Evolutionary conservation across 2,888 invertebrate genomes (phyloP), one percentile per base, ranked within the genome.

Genomic region (Cynaeus angustus): DNA sequence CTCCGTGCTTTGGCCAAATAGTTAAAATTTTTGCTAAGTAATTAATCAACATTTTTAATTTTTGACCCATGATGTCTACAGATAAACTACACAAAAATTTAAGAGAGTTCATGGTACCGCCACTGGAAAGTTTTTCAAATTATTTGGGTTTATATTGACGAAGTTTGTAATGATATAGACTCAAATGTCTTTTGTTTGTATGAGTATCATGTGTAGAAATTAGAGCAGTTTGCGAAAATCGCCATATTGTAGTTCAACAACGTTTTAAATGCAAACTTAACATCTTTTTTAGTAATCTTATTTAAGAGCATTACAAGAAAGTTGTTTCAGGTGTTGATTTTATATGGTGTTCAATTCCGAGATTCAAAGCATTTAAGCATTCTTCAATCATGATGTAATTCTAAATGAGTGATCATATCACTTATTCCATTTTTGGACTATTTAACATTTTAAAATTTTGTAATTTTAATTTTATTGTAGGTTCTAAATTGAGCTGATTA

Each of bases 371-470:
- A 8, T 52, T 2, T 30, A 52, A 37, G 14, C 10, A n/a, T 6
- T 41, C 21, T 14, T 43, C 56, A 8, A 56, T 6, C 3, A 56
- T 7, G n/a, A 56, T 43, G 14, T 56, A 56, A 13, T 56, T 56
- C 28, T 37, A 9, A 14, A 53, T 37, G 2, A 37, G 9, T n/a
- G 37, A n/a, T 37, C 4, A 7, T 7, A 37, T 7, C 7, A 5
- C 2, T 37, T n/a, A 7, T 37, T 37, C 21, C 21, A 21, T 3
- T 21, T 1, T 21, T 1, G 21, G 21, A 21, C 21, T 4, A 21
- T 1, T 4, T 21, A 21, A 3, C 2, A 21, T 1, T 21, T 21
- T 21, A 21, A 4, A 21, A 21, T 21, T 21, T 21, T 21, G 2
- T 21, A n/a, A n/a, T n/a, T n/a, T n/a, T n/a, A 21, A 21, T 1